Evolutionary conservation across 2,113 vertebrate genomes (phyloP), one percentile per base, ranked within the genome.

Genomic region (Cnemophilus loriae): DNA sequence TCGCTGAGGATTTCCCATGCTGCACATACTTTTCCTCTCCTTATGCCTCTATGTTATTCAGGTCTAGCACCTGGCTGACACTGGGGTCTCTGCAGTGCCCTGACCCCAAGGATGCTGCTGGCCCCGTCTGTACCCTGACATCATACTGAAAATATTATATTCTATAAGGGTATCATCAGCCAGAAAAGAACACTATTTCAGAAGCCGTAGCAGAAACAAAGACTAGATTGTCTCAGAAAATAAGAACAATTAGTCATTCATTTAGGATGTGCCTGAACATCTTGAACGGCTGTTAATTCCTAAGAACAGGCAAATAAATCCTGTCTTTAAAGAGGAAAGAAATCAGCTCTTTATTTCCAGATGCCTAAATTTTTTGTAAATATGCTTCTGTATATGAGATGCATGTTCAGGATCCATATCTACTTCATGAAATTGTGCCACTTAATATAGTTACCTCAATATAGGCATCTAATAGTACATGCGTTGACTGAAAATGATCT

Each of bases 1-100:
- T n/a, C 16, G 69, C 8, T 41, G 13, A 63, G 6, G 53, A 63
- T 87, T 47, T 70, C 20, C 11, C 16, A 3, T 46, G 10, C 10
- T 44, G 11, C 18, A 19, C 22, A 52, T 27, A 49, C 32, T 50
- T 59, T 42, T 37, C 13, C 44, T 42, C 11, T 60, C 27, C 47
- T 35, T 60, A 27, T 19, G 15, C 3, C 27, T 52, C 4, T 27
- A 22, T 27, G 8, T 33, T 33, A 28, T 19, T 77, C 22, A 39
- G 6, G 39, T 60, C 22, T 69, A 53, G 18, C 8, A 28, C 28
- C 28, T 20, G 2, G 23, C 10, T 73, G 60, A 83, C 7, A 41
- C 47, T 41, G 24, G 6, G 5, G 1, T 44, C 5, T 18, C 16
- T 67, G 21, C 0, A 1, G 13, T 61, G 15, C 10, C 21, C 33